These are phyloP conservation scores for Calameuta pallipes DNA, from an alignment of 2,888 invertebrate genomes.

Conservation along the genomic window DNA sequence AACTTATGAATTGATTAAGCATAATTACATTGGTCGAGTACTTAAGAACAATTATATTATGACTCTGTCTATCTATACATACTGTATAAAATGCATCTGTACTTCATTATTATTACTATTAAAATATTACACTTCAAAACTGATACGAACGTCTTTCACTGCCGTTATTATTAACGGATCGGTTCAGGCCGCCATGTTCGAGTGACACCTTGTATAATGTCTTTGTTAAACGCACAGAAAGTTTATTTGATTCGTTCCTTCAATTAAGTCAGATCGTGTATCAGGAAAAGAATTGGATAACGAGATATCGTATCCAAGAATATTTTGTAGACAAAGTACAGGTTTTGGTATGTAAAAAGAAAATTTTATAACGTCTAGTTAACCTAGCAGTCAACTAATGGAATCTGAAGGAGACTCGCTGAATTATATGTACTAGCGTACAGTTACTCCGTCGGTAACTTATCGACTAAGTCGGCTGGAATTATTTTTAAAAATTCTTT, in stretches of 20 bases:
- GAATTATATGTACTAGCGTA: background rate
- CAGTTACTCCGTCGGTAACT: background rate
- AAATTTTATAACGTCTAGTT: too few species aligned
- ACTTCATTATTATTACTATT: constrained; percentile 64
- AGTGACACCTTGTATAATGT: too few species aligned
- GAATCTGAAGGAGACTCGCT: too few species aligned
- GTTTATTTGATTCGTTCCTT: too few species aligned
- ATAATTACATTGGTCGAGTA: constrained; percentile 54
- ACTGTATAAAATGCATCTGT: constrained; percentile 64
- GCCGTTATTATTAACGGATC: background rate
- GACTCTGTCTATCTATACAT: constrained; percentile 64
- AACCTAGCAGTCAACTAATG: too few species aligned
- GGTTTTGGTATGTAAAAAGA: background rate
- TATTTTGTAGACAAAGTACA: background rate
- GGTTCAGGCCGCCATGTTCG: too few species aligned
- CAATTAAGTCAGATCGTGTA: background rate
- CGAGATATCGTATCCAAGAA: background rate
- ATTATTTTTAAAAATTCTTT: background rate
- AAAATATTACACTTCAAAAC: constrained; percentile 56
- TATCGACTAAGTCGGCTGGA: background rate
- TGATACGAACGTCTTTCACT: background rate
- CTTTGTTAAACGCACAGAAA: background rate
- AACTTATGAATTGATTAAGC: constrained; percentile 54
- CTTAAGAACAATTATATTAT: constrained; percentile 58
- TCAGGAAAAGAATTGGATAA: too few species aligned